Percentiles rank a stretch among this genome's conserved stretches.
Evolutionary conservation across 2,113 vertebrate species (phyloP).

Genomic region (Syngnathus scovelli): DNA sequence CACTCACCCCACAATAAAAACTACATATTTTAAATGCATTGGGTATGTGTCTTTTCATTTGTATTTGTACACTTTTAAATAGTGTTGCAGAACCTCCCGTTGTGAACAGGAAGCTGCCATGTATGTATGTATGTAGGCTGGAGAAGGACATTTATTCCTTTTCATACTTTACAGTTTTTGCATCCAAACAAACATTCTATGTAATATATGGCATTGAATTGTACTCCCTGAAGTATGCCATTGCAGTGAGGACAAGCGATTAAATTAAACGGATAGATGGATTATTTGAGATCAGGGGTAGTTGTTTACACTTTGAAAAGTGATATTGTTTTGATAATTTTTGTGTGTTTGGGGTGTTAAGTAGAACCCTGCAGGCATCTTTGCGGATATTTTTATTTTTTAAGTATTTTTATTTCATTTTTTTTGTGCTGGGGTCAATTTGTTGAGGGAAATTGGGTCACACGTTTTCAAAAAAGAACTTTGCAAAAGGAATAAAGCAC

Average conservation of each 20-base stretch:
- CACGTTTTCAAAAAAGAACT: no score
- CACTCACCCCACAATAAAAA: slow-evolving; percentile 52
- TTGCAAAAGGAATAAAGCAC: no score
- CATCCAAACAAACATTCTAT: background rate
- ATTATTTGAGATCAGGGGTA: background rate
- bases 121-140: background rate
- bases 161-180: background rate
- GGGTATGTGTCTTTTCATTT: background rate
- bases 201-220: background rate
- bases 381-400: no score
- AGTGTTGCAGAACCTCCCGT: background rate
- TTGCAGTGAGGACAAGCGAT: background rate
- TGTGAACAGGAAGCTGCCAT: background rate
- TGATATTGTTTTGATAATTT: background rate
- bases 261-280: no score
- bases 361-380: no score
- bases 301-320: slow-evolving; percentile 1
- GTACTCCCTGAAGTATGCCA: background rate
- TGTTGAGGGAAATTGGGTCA: no score
- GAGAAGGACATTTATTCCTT: background rate
- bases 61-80: background rate
- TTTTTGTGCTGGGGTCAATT: no score
- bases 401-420: no score
- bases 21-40: slow-evolving; percentile 51
- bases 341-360: background rate